Evolutionary conservation across 2,113 vertebrate species (phyloP).

Genomic region (Bubo scandiacus): DNA sequence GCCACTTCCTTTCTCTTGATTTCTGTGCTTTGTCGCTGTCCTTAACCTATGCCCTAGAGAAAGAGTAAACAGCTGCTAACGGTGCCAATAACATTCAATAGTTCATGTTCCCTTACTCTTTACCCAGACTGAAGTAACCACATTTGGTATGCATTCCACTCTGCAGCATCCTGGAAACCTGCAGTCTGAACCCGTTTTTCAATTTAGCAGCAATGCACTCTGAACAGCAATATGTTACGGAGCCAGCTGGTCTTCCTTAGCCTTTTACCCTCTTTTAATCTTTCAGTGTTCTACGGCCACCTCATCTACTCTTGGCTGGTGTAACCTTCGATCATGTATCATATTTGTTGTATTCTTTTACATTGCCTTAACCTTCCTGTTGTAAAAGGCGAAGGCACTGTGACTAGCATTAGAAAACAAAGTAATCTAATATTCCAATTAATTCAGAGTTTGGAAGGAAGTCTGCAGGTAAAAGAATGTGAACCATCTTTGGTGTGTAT

Average conservation of each 20-base stretch:
- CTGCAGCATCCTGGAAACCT: not conserved
- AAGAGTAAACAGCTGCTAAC: not conserved
- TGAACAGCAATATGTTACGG: not conserved
- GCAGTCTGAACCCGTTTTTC: not conserved
- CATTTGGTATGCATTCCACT: not conserved
- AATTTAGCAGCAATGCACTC: conserved; percentile 31
- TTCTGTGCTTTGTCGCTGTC: not conserved
- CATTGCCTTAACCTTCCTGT: not conserved
- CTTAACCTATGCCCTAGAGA: not conserved
- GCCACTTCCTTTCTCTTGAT: not conserved
- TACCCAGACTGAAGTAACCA: not conserved
- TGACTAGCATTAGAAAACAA: not conserved
- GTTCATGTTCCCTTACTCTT: not conserved
- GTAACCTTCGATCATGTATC: not conserved
- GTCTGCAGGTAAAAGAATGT: not conserved
- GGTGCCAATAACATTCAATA: not conserved
- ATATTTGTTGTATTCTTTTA: not conserved
- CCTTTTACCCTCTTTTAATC: conserved; percentile 40
- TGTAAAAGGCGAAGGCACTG: not conserved
- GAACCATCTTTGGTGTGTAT: not conserved
- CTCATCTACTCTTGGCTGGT: not conserved
- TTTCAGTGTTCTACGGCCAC: not conserved
- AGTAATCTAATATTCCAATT: not conserved
- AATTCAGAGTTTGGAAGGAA: not conserved
- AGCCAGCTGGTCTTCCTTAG: conserved; percentile 9